Base-by-base conservation (phyloP, 2,888 invertebrate species). In the Philaethria dido region DNA sequence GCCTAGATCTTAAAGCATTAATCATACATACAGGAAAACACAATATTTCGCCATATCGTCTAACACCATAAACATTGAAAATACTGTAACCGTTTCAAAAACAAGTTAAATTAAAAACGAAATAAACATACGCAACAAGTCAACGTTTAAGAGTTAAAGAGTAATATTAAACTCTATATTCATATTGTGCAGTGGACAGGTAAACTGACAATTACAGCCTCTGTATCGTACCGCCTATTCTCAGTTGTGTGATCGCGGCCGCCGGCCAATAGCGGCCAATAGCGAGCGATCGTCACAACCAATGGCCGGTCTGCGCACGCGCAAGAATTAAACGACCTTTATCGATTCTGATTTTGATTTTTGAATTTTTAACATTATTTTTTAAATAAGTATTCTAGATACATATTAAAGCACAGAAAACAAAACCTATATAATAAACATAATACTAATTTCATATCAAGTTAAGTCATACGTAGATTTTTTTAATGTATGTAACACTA, bases 201-300 rank as follows among this genome's bases (percentile, higher is more conserved):
- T 84, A 85, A 84, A 80, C 81, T 88, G 88, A 86, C 89, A 88
- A 85, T 81, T 83, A 79, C 81, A 73, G 78, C 79, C 72, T 72
- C 73, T 69, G 75, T 71, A 74, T 66, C 74, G 80, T 78, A 82
- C 80, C 90, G 88, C 89, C 89, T 89, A 87, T 85, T 80, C 73
- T 70, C 87, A 89, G 89, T 88, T 89, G 89, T 90, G 89, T 84
- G 84, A 74, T 79, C 78, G 81, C 86, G 87, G 87, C 77, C 74
- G 74, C 71, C 80, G 82, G 77, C 90, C 91, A 91, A 90, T 91
- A 84, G 84, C 80, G 82, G 77, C 90, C 91, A 91, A 90, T 91
- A 84, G 84, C 81, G 85, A 83, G 74, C 72, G 72, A 75, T 84
- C 84, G 83, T 80, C 70, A 69, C 78, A 84, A 77, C 90, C 91